phyloP scores from a whole-genome alignment of 35 echinoderm and acorn worm species.

The Chiridota heheva region DNA sequence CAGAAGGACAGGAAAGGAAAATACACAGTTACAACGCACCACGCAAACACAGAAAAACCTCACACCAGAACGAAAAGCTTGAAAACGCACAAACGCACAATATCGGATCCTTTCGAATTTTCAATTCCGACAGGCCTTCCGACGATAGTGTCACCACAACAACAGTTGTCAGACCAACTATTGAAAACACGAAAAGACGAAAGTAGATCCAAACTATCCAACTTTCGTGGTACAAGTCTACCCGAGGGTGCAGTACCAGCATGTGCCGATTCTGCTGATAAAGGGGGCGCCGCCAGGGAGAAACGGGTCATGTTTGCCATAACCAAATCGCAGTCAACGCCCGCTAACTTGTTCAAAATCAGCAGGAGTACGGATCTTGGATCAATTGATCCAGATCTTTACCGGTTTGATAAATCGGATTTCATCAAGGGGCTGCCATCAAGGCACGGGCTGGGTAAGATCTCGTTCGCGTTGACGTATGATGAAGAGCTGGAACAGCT shows the following conservation, averaged over 20 bases:
- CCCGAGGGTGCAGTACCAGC: slow-evolving; percentile 16
- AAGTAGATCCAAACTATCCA: not conserved
- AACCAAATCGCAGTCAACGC: slow-evolving; percentile 37
- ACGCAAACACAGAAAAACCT: not conserved
- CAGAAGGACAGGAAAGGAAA: not conserved
- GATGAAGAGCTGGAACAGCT: slow-evolving; percentile 61
- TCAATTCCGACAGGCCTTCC: not conserved
- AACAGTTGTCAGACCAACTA: not conserved
- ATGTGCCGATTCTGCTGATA: too few relatives aligned
- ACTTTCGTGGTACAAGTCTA: slow-evolving; percentile 4
- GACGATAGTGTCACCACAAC: not conserved
- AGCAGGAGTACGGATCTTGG: slow-evolving; percentile 2
- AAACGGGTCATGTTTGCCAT: slow-evolving; percentile 17
- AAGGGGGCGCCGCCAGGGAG: not conserved
- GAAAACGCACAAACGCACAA: not conserved
- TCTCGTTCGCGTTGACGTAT: slow-evolving; percentile 71
- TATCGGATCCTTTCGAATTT: not conserved
- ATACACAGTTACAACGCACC: not conserved
- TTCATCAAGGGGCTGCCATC: not conserved
- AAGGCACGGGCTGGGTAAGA: slow-evolving; percentile 26
- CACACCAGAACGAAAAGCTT: not conserved
- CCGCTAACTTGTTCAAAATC: slow-evolving; percentile 15
- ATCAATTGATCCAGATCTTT: not conserved
- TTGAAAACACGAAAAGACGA: not conserved
- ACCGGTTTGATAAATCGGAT: not conserved